These are phyloP conservation scores for Dasypus novemcinctus DNA, from an alignment of 2,113 vertebrate genomes.

Conservation along the genomic window DNA sequence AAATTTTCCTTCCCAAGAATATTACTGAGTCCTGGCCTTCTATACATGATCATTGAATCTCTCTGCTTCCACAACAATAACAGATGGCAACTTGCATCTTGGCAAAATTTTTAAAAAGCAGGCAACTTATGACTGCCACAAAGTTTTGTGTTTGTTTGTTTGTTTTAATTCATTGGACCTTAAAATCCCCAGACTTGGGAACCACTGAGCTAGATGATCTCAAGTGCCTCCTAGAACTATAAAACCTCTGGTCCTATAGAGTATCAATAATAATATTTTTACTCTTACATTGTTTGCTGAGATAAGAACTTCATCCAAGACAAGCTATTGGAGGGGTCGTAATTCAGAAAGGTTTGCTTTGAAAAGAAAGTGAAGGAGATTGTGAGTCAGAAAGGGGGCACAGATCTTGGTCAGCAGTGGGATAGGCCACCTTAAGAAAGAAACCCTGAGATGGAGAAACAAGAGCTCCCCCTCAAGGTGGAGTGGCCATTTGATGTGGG, in stretches of 20 bases:
- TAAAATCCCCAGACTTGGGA: conserved; percentile 36
- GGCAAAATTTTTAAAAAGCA: background rate
- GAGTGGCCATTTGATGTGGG: background rate
- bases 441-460: background rate
- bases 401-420: background rate
- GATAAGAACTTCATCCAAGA: conserved; percentile 25
- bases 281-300: background rate
- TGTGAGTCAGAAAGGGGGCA: background rate
- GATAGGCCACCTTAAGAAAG: background rate
- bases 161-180: conserved; percentile 3
- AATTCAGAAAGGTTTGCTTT: background rate
- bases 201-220: background rate
- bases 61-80: too few species aligned
- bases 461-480: background rate
- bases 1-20: too few species aligned
- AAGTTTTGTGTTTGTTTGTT: background rate
- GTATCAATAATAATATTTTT: conserved; percentile 28
- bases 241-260: background rate
- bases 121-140: background rate
- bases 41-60: too few species aligned
- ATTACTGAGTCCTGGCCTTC: too few species aligned
- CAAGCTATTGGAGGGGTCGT: background rate
- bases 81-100: background rate
- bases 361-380: background rate
- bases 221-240: background rate